Evolutionary conservation across 2,113 vertebrate species (phyloP).

Genomic region (Chrysemys picta): DNA sequence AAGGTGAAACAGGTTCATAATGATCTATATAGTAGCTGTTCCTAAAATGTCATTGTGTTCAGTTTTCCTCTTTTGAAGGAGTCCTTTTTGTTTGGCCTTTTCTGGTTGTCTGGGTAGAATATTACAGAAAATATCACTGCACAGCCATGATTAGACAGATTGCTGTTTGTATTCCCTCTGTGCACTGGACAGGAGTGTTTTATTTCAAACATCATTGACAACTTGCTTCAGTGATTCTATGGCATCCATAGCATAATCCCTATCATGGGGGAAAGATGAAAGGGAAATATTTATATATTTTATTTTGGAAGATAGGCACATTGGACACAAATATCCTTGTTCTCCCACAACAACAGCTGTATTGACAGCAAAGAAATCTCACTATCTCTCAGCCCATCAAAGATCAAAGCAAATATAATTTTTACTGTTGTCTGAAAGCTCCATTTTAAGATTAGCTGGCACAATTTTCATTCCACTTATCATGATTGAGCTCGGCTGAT

Average conservation of each 20-base stretch:
- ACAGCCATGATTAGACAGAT: rapidly evolving
- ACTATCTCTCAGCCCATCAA: neutral
- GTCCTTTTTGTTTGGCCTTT: neutral
- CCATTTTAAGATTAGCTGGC: conserved; percentile 30
- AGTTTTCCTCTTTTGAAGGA: neutral
- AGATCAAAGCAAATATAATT: neutral
- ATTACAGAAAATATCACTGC: conserved; percentile 46
- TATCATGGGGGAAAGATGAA: neutral
- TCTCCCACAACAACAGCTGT: neutral
- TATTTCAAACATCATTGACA: neutral
- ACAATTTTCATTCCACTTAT: conserved; percentile 22
- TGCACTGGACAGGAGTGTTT: neutral
- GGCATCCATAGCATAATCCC: neutral
- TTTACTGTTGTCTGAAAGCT: neutral
- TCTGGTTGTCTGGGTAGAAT: neutral
- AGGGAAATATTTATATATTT: conserved; percentile 8
- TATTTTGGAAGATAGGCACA: neutral
- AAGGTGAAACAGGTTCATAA: neutral
- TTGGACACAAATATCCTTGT: neutral
- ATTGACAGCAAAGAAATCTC: neutral
- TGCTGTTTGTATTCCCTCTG: neutral
- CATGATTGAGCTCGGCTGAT: neutral
- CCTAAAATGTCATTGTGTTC: neutral
- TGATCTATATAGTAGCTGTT: neutral
- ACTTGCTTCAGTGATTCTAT: neutral